Conservation (phyloP, 2,888 invertebrate species). For the Tipula vernalis region DNA sequence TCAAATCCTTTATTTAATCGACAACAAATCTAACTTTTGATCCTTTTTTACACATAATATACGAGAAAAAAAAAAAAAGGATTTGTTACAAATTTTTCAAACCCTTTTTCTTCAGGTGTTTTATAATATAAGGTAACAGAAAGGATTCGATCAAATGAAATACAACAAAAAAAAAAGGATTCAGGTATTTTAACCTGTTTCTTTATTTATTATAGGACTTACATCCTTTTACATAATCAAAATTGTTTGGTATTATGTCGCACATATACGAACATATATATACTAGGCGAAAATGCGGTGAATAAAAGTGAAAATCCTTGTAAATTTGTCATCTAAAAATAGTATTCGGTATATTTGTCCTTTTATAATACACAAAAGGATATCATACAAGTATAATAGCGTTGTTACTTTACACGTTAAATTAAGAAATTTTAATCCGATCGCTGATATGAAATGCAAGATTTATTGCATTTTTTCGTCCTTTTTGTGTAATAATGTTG, state of each 20-base stretch:
- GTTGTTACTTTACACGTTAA: neutral
- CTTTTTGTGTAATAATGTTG: neutral
- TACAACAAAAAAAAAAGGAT: neutral
- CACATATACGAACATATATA: neutral
- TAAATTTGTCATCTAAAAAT: neutral
- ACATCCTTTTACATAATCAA: neutral
- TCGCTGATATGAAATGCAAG: neutral
- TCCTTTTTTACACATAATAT: neutral
- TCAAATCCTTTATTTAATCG: neutral
- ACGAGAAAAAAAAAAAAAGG: neutral
- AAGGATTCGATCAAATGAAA: neutral
- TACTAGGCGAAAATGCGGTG: neutral
- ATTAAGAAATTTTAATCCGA: neutral
- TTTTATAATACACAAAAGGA: neutral
- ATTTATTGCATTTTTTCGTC: slow-evolving; percentile 4
- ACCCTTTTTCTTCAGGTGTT: neutral
- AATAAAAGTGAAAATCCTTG: neutral
- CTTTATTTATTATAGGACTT: neutral
- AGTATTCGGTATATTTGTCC: neutral
- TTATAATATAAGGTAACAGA: neutral
- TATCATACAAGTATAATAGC: too few relatives aligned
- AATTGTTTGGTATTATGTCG: neutral
- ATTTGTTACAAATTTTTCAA: neutral
- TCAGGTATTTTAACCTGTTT: slow-evolving; percentile 4
- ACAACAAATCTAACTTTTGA: neutral